phyloP scores from a whole-genome alignment of 2,113 vertebrate genomes.

The Agelaius phoeniceus region DNA sequence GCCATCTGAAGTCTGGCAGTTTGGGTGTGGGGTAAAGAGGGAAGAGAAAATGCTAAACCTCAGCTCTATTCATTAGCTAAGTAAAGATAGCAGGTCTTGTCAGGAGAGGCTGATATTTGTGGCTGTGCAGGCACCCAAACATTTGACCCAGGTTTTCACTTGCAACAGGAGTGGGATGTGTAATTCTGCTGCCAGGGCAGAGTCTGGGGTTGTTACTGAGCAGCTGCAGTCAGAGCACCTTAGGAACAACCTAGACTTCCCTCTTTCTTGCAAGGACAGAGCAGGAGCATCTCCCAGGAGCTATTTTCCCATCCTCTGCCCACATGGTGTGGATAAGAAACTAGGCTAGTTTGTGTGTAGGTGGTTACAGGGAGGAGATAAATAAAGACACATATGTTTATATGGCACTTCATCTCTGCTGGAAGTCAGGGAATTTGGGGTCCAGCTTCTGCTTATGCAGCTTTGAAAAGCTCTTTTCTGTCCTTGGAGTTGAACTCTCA shows the following conservation, averaged over 20 bases:
- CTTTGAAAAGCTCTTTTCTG: background rate
- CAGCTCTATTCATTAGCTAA: background rate
- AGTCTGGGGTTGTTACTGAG: background rate
- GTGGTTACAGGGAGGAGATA: background rate
- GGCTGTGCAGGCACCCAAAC: background rate
- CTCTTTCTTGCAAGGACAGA: background rate
- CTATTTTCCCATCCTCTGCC: constrained; percentile 1
- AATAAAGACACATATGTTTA: constrained; percentile 19
- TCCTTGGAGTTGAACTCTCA: background rate
- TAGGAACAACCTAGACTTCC: background rate
- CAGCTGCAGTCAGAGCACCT: background rate
- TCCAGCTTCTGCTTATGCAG: background rate
- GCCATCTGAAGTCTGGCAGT: background rate
- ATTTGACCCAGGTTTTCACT: background rate
- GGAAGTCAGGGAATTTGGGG: background rate
- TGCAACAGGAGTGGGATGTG: background rate
- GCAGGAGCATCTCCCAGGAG: background rate
- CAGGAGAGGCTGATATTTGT: background rate
- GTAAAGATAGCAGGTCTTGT: background rate
- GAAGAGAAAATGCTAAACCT: background rate
- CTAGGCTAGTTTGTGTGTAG: background rate
- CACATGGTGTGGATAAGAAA: background rate
- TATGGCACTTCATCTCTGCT: background rate
- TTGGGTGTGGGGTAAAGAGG: background rate
- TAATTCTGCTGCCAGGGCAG: background rate